Evolutionary conservation across 2,888 invertebrate genomes (phyloP).

Genomic region (Mimumesa dahlbomi): DNA sequence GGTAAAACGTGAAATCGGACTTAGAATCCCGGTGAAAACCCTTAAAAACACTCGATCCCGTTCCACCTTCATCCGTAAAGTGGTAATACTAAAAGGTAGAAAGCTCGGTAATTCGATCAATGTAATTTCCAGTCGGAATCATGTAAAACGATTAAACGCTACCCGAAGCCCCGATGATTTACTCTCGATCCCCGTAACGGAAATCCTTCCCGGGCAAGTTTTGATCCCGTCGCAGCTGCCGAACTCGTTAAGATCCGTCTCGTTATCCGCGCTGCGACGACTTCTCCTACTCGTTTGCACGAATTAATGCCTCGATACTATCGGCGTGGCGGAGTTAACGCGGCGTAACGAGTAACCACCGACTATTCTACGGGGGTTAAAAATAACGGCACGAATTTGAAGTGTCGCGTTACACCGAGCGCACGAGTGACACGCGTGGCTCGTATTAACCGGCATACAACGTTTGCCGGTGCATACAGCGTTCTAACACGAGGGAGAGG

Average conservation of each 20-base stretch:
- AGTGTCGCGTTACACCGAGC: conserved; percentile 47
- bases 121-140: background rate
- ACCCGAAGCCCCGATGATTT: conserved; percentile 5
- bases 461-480: conserved; percentile 3
- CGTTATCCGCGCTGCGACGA: conserved; percentile 48
- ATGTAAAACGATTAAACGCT: background rate
- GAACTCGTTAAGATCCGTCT: conserved; percentile 61
- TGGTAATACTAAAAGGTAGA: background rate
- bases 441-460: conserved; percentile 44
- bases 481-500: conserved; percentile 13
- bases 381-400: conserved; percentile 55
- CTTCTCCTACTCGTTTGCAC: conserved; percentile 53
- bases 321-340: conserved; percentile 56
- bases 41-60: too few relatives aligned
- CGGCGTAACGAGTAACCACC: conserved; percentile 59
- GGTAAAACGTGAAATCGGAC: too few relatives aligned
- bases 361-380: conserved; percentile 45
- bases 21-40: too few relatives aligned
- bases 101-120: background rate
- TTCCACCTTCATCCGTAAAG: too few relatives aligned
- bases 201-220: background rate
- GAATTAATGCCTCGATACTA: conserved; percentile 66
- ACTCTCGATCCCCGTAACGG: background rate
- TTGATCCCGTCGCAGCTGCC: conserved; percentile 41
- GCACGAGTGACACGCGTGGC: conserved; percentile 46